Evolutionary conservation across 2,797 vertebrate genomes (phyloP).

Genomic region (Threskiornis aethiopicus): DNA sequence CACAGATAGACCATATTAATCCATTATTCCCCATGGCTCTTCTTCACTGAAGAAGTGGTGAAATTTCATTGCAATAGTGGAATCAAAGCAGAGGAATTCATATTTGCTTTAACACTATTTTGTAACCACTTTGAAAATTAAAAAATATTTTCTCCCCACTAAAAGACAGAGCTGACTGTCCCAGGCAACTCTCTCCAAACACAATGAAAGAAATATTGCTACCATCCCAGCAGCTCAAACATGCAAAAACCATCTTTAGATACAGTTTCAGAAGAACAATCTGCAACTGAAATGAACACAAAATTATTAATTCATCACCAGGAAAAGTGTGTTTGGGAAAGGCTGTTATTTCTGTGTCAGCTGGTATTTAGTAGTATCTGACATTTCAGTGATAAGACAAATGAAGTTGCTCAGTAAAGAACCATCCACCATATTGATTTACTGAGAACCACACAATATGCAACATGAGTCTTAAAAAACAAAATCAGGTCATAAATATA

Average conservation of each 20-base stretch:
- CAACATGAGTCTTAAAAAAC: not conserved
- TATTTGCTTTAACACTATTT: not conserved
- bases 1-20: not conserved
- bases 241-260: not conserved
- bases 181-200: not conserved
- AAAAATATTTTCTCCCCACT: not conserved
- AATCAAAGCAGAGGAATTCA: not conserved
- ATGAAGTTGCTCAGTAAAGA: not conserved
- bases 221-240: not conserved
- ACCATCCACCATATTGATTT: not conserved
- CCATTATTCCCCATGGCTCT: not conserved
- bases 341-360: not conserved
- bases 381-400: not conserved
- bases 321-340: not conserved
- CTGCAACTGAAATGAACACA: not conserved
- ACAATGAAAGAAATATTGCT: not conserved
- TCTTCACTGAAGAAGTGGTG: not conserved
- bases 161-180: not conserved
- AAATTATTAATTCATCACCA: not conserved
- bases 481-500: conserved; percentile 37
- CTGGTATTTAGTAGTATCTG: not conserved
- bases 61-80: not conserved
- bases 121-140: not conserved
- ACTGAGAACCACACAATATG: not conserved
- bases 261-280: not conserved